A percentile compares a stretch with the other conserved stretches of the same genome.
These are phyloP conservation scores for Caligus rogercresseyi DNA, from an alignment of 1,140 invertebrate genomes.

Conservation along the genomic window DNA sequence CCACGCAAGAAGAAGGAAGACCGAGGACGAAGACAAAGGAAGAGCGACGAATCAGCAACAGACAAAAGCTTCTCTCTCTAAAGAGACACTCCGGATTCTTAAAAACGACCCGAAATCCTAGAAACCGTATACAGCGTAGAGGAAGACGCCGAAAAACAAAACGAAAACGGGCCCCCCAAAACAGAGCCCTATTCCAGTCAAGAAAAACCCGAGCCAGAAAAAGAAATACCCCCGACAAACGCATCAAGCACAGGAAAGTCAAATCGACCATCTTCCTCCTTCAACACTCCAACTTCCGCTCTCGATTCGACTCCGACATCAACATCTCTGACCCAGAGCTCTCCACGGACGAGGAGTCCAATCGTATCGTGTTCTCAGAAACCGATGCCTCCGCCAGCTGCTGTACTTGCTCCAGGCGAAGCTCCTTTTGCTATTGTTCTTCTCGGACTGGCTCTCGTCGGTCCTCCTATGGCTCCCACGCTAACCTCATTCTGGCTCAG, in stretches of 20 bases:
- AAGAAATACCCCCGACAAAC: neutral
- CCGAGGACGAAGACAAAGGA: conserved; percentile 17
- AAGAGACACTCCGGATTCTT: conserved; percentile 14
- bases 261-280: neutral
- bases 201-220: neutral
- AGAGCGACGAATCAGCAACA: conserved; percentile 16
- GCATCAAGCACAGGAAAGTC: neutral
- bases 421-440: neutral
- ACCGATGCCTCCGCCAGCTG: neutral
- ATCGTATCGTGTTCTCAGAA: conserved; percentile 11
- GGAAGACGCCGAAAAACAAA: neutral
- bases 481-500: no score
- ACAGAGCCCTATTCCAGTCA: neutral
- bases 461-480: conserved; percentile 1
- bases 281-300: neutral
- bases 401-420: neutral
- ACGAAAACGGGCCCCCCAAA: neutral
- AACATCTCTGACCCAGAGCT: neutral
- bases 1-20: no score
- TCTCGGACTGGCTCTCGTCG: neutral
- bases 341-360: conserved; percentile 16
- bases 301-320: conserved; percentile 6
- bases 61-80: conserved; percentile 13
- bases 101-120: conserved; percentile 16
- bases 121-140: conserved; percentile 18